These are phyloP conservation scores for Tragelaphus buxtoni DNA, from an alignment of 2,113 vertebrate species.

Conservation along the genomic window DNA sequence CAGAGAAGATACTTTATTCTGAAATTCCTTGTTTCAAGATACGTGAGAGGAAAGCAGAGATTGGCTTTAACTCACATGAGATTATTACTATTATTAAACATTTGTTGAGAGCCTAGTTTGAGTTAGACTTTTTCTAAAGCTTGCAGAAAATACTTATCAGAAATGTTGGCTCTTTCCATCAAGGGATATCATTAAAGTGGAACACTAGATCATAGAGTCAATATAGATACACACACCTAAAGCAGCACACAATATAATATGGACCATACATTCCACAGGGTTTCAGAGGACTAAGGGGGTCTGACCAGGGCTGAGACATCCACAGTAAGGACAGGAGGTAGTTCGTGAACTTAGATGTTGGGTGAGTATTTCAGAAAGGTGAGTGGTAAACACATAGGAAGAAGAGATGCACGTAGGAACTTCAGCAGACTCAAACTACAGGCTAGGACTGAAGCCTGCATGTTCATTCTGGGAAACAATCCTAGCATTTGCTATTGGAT, in stretches of 20 bases:
- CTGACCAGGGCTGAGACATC: neutral
- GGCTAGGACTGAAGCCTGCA: neutral
- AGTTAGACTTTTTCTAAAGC: neutral
- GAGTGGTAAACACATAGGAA: neutral
- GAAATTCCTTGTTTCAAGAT: neutral
- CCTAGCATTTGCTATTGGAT: neutral
- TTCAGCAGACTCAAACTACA: neutral
- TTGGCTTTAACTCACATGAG: neutral
- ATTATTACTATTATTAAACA: neutral
- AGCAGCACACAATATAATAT: no score
- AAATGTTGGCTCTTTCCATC: neutral
- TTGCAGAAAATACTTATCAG: neutral
- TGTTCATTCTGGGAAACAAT: neutral
- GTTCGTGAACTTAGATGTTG: neutral
- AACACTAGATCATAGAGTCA: neutral
- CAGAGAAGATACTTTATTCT: neutral
- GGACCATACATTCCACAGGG: accelerated
- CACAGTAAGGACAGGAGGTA: neutral
- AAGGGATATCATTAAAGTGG: neutral
- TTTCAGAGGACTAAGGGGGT: neutral
- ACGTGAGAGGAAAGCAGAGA: neutral
- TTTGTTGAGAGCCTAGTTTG: neutral
- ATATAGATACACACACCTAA: neutral
- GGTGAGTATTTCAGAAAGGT: neutral
- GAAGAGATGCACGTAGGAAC: neutral